Evolutionary conservation across 2,797 vertebrate species (phyloP), one percentile per base, ranked within the genome.

Genomic region (Micropoecilia bifurca): DNA sequence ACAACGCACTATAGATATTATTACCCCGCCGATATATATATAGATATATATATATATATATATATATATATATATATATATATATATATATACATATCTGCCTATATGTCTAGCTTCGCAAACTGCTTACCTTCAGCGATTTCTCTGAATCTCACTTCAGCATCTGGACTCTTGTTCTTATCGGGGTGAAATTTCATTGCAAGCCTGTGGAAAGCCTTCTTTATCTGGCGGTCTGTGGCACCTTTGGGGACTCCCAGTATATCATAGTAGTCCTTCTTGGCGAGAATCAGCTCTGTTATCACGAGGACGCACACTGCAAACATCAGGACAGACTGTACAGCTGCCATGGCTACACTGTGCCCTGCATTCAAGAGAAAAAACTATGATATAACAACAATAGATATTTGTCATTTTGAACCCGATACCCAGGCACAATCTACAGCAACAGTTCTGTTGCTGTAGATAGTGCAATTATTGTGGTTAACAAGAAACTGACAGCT

Each of bases 121-220:
- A 45, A 45, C 18, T 71, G 41, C 68, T 71, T 94, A 99, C 98
- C 98, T 96, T 99, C 98, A 73, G 97, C 98, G 89, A 98, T 97
- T 95, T 99, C 97, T 88, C 97, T 95, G 88, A 99, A 99, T 81
- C 95, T 98, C 22, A 95, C 92, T 95, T 99, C 98, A 73, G 98
- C 97, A 81, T 98, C 97, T 0, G 97, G 97, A 86, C 95, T 98
- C 92, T 98, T 99, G 92, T 99, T 98, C 93, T 97, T 98, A 92
- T 99, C 98, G 41, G 98, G 98, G 82, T 99, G 98, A 90, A 98
- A 97, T 87, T 97, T 99, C 97, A 98, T 97, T 41, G 98, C 98
- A 69, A 99, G 95, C 82, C 96, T 98, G 92, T 99, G 98, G 94
- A 99, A 99, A 14, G 97, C 97, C 85, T 99, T 99, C 90, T 99